Conservation (phyloP, 2,113 vertebrate species). For the Hyla sarda region DNA sequence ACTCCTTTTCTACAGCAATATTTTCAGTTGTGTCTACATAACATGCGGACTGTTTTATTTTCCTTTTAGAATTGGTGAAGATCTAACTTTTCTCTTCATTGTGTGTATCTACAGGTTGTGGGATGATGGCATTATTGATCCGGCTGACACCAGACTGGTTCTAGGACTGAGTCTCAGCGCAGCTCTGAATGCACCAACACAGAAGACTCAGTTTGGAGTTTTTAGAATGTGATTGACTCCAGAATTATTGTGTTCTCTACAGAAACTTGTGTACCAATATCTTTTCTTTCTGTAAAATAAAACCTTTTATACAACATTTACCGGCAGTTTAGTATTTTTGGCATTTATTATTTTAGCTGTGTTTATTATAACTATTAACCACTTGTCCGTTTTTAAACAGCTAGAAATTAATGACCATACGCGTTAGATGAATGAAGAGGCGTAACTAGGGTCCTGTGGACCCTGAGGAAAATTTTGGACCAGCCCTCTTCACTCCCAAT, state of each 20-base stretch:
- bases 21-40: neutral
- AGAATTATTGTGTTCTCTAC: conserved; percentile 18
- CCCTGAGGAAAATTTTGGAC: too few relatives aligned
- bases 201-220: conserved; percentile 91
- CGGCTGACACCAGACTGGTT: conserved; percentile 91
- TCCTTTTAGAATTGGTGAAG: neutral
- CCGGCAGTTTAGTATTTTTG: neutral
- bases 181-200: conserved; percentile 86
- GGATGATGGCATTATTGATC: conserved; percentile 98
- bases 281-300: conserved; percentile 50
- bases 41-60: too few relatives aligned
- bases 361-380: neutral
- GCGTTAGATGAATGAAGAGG: too few relatives aligned
- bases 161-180: conserved; percentile 93
- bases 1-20: neutral
- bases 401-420: neutral
- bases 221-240: conserved; percentile 85
- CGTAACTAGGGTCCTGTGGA: too few relatives aligned
- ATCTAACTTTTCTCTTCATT: neutral
- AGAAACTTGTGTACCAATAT: neutral
- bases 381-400: neutral
- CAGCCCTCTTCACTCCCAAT: too few relatives aligned
- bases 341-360: neutral
- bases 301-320: conserved; percentile 39
- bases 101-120: conserved; percentile 80